Conservation (phyloP, 2,888 invertebrate genomes). For the Gymnosoma rotundatum region DNA sequence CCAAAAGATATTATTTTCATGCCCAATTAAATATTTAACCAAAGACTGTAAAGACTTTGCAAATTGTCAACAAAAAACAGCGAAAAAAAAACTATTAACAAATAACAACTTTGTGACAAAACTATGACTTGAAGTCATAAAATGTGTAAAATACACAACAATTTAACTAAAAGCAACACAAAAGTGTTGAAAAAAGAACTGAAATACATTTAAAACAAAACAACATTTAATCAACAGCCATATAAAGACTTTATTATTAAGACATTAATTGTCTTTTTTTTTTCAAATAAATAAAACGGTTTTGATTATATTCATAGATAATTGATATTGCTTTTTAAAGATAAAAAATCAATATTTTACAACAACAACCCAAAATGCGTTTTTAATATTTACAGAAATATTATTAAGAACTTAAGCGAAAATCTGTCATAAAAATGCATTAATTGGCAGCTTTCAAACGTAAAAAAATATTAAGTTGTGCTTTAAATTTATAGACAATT, state of each 20-base stretch:
- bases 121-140: slow-evolving; percentile 59
- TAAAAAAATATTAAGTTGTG: no score
- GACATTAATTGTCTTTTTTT: slow-evolving; percentile 64
- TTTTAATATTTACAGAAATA: slow-evolving; percentile 27
- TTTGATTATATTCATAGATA: slow-evolving; percentile 26
- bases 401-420: slow-evolving; percentile 28
- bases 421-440: not conserved
- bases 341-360: not conserved
- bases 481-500: no score
- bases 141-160: slow-evolving; percentile 44
- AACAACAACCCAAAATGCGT: not conserved
- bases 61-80: not conserved
- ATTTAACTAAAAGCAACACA: slow-evolving; percentile 17
- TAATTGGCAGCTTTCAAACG: not conserved
- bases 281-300: slow-evolving; percentile 53
- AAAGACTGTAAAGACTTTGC: slow-evolving; percentile 12
- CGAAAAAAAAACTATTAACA: slow-evolving; percentile 1
- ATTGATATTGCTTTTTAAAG: slow-evolving; percentile 1
- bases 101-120: slow-evolving; percentile 57
- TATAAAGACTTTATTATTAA: slow-evolving; percentile 68
- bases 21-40: slow-evolving; percentile 53
- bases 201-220: slow-evolving; percentile 15
- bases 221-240: slow-evolving; percentile 68
- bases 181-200: slow-evolving; percentile 23
- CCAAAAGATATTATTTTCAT: slow-evolving; percentile 31